Conservation (phyloP, 2,113 vertebrate species). For the Cromileptes altivelis region DNA sequence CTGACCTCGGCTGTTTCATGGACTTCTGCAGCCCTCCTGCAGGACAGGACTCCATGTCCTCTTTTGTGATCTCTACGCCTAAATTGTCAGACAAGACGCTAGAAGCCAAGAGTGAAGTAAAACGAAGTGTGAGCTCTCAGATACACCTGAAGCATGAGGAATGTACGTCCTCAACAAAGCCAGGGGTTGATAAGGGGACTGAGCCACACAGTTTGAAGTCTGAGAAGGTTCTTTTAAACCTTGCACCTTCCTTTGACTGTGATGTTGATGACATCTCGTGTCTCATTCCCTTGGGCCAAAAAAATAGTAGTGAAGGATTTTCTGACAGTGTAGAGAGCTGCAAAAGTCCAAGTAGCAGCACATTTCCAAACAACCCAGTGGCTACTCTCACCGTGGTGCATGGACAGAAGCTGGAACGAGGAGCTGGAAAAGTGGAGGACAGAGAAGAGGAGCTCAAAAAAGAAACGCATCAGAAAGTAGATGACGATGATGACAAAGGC, state of each 20-base stretch:
- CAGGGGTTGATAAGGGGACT: background rate
- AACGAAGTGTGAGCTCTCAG: background rate
- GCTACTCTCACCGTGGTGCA: background rate
- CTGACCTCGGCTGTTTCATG: conserved; percentile 57
- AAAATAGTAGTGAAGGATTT: background rate
- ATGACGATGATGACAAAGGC: conserved; percentile 40
- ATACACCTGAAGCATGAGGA: background rate
- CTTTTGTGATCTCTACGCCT: background rate
- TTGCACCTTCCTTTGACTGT: conserved; percentile 35
- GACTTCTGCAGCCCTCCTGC: conserved; percentile 20
- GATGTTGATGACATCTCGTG: conserved; percentile 57
- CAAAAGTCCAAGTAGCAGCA: too few species aligned
- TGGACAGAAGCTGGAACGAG: background rate
- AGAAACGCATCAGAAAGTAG: fast-evolving
- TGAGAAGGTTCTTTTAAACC: background rate
- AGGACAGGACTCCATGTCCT: background rate
- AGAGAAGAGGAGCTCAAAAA: background rate
- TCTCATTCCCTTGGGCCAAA: conserved; percentile 43
- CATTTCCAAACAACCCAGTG: background rate
- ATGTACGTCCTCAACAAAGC: background rate
- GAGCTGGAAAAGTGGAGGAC: background rate
- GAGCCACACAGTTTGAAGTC: background rate
- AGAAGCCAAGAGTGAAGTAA: background rate
- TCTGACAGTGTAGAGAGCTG: background rate
- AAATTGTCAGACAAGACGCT: too few species aligned